Percentiles rank a stretch among this genome's conserved stretches.
Evolutionary conservation across 2,797 vertebrate species (phyloP).

Genomic region (Lithobates sylvaticus): DNA sequence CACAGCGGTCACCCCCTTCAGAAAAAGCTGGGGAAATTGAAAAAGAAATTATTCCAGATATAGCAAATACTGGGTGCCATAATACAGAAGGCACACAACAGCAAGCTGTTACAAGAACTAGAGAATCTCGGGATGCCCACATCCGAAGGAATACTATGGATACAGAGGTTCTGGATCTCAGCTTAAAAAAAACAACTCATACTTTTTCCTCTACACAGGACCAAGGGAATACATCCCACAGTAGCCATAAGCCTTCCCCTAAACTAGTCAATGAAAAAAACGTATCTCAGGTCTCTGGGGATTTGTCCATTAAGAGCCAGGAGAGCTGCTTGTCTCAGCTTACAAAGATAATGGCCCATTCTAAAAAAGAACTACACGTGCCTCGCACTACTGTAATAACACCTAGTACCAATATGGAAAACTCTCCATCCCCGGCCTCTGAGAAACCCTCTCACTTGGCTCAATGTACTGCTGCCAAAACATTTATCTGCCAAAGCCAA

Average conservation of each 20-base stretch:
- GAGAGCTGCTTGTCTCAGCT: neutral
- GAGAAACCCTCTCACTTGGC: neutral
- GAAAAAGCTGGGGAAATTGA: neutral
- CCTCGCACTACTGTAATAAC: neutral
- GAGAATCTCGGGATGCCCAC: neutral
- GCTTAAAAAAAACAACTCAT: slow-evolving; percentile 67
- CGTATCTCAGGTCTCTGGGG: neutral
- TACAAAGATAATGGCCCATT: neutral
- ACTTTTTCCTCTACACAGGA: neutral
- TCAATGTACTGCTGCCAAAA: neutral
- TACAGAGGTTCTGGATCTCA: slow-evolving; percentile 71
- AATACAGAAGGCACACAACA: neutral
- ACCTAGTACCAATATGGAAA: too few species aligned
- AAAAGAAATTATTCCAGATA: neutral
- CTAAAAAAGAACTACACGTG: too few species aligned
- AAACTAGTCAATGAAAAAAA: neutral
- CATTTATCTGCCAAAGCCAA: neutral
- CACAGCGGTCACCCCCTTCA: neutral
- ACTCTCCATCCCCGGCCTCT: neutral
- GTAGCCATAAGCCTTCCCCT: neutral
- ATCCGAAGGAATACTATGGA: neutral
- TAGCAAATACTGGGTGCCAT: neutral
- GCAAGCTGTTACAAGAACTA: neutral
- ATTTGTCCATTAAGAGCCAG: neutral
- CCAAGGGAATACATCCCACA: neutral